Conservation (phyloP, 2,888 invertebrate species). For the Dione juno region DNA sequence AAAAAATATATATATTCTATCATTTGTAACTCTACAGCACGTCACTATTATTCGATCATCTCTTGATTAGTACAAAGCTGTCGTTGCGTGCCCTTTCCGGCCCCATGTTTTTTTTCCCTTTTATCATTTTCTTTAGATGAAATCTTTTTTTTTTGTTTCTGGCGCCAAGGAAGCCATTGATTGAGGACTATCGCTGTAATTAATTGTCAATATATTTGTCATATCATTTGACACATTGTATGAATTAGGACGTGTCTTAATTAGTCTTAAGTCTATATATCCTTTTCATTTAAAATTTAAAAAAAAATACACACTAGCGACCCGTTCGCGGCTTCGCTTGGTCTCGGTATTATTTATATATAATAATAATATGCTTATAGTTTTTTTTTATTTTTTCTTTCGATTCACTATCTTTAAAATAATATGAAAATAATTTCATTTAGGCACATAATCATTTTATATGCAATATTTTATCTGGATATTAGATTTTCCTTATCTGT, state of each 20-base stretch:
- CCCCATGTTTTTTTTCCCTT: constrained; percentile 62
- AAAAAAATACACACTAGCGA: too few relatives aligned
- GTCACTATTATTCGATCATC: constrained; percentile 49
- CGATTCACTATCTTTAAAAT: too few relatives aligned
- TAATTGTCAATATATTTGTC: constrained; percentile 47
- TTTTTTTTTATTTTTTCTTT: too few relatives aligned
- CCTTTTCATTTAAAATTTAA: too few relatives aligned
- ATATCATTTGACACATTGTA: constrained; percentile 40
- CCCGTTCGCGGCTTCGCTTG: too few relatives aligned
- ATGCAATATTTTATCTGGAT: too few relatives aligned
- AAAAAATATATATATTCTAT: not conserved
- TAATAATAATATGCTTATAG: too few relatives aligned
- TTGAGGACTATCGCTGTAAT: constrained; percentile 63
- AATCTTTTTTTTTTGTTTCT: constrained; percentile 65
- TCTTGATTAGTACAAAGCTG: constrained; percentile 52
- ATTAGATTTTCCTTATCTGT: too few relatives aligned
- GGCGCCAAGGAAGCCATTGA: constrained; percentile 63
- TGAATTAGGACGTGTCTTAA: not conserved
- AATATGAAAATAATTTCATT: too few relatives aligned
- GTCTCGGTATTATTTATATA: too few relatives aligned
- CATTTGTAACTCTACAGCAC: constrained; percentile 31
- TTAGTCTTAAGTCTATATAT: too few relatives aligned
- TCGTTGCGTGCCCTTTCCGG: constrained; percentile 61
- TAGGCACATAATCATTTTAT: too few relatives aligned
- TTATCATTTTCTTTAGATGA: constrained; percentile 67